phyloP scores from a whole-genome alignment of 2,888 invertebrate genomes.

The Drosophila phalerata region DNA sequence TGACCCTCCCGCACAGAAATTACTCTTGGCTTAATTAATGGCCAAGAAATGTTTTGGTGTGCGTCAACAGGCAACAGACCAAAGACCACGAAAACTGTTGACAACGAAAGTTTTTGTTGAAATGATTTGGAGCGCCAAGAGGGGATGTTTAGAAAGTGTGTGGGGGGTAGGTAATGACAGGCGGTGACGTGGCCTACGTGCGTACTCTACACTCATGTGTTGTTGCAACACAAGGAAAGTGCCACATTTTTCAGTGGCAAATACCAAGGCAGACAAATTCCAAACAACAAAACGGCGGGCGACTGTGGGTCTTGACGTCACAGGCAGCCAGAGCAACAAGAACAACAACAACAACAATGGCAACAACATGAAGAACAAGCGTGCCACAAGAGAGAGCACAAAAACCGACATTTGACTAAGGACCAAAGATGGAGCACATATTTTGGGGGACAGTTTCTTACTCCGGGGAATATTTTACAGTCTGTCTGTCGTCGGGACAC shows the following conservation, averaged over 20 bases:
- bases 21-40: constrained; percentile 75
- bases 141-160: neutral
- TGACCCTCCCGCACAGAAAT: constrained; percentile 51
- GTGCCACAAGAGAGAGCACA: constrained; percentile 27
- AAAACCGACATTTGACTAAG: constrained; percentile 59
- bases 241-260: constrained; percentile 62
- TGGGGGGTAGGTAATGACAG: constrained; percentile 37
- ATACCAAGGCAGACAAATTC: constrained; percentile 48
- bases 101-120: constrained; percentile 61
- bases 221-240: constrained; percentile 28
- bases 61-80: constrained; percentile 54
- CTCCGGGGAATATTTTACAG: constrained; percentile 46
- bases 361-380: constrained; percentile 16
- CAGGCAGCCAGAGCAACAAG: constrained; percentile 11
- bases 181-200: constrained; percentile 59
- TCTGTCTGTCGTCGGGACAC: constrained; percentile 34
- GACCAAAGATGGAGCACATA: constrained; percentile 40
- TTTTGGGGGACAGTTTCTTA: constrained; percentile 20
- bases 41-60: constrained; percentile 62
- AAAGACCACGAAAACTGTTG: constrained; percentile 69
- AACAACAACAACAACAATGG: constrained; percentile 20
- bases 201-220: constrained; percentile 31
- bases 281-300: constrained; percentile 15
- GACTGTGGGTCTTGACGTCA: constrained; percentile 52
- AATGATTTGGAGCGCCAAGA: constrained; percentile 3